Evolutionary conservation across 1,140 invertebrate genomes (phyloP).

Genomic region (Dendrolimus kikuchii): DNA sequence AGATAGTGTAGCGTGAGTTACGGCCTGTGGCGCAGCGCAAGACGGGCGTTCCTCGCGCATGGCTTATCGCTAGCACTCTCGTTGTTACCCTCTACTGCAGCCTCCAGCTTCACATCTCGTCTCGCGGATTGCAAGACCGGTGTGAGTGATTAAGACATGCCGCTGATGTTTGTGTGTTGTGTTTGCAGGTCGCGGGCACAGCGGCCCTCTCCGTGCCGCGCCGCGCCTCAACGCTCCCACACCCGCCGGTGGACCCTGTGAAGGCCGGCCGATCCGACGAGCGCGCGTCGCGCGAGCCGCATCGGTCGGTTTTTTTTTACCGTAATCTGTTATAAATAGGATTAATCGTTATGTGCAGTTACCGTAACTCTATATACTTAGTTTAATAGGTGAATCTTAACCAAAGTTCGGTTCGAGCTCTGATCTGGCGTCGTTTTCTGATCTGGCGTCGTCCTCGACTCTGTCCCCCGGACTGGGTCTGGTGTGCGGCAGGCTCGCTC

Average conservation of each 20-base stretch:
- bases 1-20: no score
- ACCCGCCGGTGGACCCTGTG: neutral
- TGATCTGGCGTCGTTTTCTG: conserved; percentile 40
- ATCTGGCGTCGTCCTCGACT: conserved; percentile 46
- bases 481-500: conserved; percentile 48
- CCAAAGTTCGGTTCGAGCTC: conserved; percentile 56
- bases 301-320: conserved; percentile 3
- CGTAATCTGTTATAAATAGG: conserved; percentile 22
- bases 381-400: conserved; percentile 61
- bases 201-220: conserved; percentile 2
- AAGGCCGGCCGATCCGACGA: conserved; percentile 1
- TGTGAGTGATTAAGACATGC: no score
- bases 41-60: no score
- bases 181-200: conserved; percentile 41
- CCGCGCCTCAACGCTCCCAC: conserved; percentile 10
- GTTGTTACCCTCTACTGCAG: no score
- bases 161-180: no score
- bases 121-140: no score
- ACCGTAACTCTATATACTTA: conserved; percentile 64
- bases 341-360: conserved; percentile 54
- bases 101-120: no score
- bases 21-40: no score
- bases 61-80: no score
- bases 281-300: conserved; percentile 9
- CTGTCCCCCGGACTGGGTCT: conserved; percentile 35